Conservation (phyloP, 2,113 vertebrate genomes). For the Neolamprologus sp. region DNA sequence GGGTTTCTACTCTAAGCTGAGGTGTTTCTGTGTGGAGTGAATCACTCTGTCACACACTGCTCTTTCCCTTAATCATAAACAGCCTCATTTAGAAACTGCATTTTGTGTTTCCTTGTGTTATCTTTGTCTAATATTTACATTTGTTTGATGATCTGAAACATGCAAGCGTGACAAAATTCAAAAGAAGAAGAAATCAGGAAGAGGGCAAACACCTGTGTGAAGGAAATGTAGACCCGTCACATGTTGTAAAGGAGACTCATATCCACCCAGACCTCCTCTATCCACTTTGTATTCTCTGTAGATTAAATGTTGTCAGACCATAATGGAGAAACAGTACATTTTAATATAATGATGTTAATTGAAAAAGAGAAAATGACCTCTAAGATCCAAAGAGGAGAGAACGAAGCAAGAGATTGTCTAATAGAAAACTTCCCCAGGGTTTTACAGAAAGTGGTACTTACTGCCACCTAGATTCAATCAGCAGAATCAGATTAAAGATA, state of each 20-base stretch:
- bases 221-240: neutral
- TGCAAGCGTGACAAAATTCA: neutral
- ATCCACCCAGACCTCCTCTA: neutral
- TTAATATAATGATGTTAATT: conserved; percentile 55
- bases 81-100: neutral
- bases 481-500: conserved; percentile 50
- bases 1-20: no score
- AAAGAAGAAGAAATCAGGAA: neutral
- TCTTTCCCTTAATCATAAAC: no score
- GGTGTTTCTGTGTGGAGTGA: no score
- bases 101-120: neutral
- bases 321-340: conserved; percentile 28
- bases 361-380: conserved; percentile 57
- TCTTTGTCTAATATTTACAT: neutral
- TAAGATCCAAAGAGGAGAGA: conserved; percentile 20
- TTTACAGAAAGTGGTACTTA: conserved; percentile 60
- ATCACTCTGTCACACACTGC: no score
- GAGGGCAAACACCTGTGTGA: neutral
- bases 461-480: conserved; percentile 65
- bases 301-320: conserved; percentile 25
- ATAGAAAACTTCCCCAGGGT: conserved; percentile 56
- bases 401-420: conserved; percentile 9
- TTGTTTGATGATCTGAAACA: neutral
- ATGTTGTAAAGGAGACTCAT: neutral
- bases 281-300: neutral